A percentile compares a stretch with the other conserved stretches of the same genome.
Conservation (phyloP, 2,888 invertebrate species). For the Coelinius sp. region DNA sequence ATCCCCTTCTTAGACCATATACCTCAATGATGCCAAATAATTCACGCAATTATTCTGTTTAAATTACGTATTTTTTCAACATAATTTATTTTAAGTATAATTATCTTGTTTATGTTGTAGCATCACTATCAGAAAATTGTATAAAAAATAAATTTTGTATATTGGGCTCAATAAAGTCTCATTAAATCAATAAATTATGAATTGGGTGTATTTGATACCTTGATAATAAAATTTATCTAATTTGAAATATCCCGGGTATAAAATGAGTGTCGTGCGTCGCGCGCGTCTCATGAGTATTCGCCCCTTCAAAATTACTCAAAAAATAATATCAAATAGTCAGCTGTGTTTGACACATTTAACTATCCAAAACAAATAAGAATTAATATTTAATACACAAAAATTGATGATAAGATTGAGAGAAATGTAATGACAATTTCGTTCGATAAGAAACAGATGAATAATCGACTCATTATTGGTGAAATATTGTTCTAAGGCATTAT, state of each 20-base stretch:
- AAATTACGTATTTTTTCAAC: not conserved
- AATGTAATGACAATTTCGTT: not conserved
- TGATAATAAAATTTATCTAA: too few species aligned
- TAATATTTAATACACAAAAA: not conserved
- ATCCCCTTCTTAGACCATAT: slow-evolving; percentile 72
- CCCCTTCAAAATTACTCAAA: not conserved
- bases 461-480: not conserved
- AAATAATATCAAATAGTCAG: not conserved
- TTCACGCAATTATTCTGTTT: slow-evolving; percentile 30
- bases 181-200: not conserved
- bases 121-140: too few species aligned
- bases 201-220: too few species aligned
- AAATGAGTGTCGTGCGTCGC: too few species aligned
- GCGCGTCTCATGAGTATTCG: too few species aligned
- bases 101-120: not conserved
- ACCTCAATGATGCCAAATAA: slow-evolving; percentile 62
- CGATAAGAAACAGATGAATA: not conserved
- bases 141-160: too few species aligned
- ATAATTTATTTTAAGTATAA: not conserved
- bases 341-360: slow-evolving; percentile 25
- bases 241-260: too few species aligned
- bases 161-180: too few species aligned
- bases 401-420: not conserved
- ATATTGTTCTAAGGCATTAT: not conserved
- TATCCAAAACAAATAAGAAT: not conserved